Conservation (phyloP, 2,888 invertebrate genomes). For the Drosophila longiperda region DNA sequence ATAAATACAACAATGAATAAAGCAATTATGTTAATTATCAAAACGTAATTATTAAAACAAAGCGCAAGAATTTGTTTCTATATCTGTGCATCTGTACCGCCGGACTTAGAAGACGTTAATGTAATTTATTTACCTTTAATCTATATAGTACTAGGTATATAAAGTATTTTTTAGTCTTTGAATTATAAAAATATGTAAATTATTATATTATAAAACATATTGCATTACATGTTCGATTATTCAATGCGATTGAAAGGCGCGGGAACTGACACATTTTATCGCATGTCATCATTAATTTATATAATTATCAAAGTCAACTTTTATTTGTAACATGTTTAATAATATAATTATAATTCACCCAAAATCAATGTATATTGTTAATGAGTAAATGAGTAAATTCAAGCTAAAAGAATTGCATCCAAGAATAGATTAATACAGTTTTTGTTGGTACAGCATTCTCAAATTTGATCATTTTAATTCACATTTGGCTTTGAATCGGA, state of each 20-base stretch:
- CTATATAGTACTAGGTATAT: conserved; percentile 37
- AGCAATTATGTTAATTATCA: conserved; percentile 33
- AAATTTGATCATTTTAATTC: background rate
- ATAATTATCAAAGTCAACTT: background rate
- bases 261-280: background rate
- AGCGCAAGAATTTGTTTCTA: conserved; percentile 37
- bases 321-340: background rate
- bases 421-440: background rate
- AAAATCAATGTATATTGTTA: background rate
- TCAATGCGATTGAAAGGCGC: conserved; percentile 12
- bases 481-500: background rate
- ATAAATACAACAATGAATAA: conserved; percentile 48
- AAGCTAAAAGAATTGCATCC: background rate
- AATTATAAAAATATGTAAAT: conserved; percentile 65
- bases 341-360: background rate
- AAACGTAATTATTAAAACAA: conserved; percentile 22
- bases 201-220: conserved; percentile 66
- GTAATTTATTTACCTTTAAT: conserved; percentile 65
- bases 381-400: background rate
- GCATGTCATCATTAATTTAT: conserved; percentile 13
- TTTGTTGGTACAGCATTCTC: background rate
- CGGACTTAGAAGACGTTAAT: conserved; percentile 26
- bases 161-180: conserved; percentile 62
- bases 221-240: conserved; percentile 17
- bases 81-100: conserved; percentile 45